Evolutionary conservation across 2,113 vertebrate species (phyloP).

Genomic region (Grammomys dolichurus): DNA sequence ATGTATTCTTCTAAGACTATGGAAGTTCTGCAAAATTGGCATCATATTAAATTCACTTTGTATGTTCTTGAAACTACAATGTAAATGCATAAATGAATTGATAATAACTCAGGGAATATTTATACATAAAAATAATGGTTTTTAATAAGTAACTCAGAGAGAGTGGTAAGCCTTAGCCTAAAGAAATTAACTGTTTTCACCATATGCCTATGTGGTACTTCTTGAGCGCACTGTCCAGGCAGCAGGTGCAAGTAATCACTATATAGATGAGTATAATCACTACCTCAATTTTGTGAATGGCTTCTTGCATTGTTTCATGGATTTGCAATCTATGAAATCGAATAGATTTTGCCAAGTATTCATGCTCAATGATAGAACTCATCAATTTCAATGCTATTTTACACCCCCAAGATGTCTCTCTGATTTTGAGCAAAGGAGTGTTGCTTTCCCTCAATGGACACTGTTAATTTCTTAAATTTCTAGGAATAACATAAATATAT

Average conservation of each 20-base stretch:
- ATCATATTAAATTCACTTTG: conserved; percentile 15
- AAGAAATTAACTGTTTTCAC: conserved; percentile 29
- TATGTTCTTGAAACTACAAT: neutral
- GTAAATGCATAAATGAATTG: conserved; percentile 6
- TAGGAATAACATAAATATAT: conserved; percentile 68
- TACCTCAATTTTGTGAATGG: conserved; percentile 73
- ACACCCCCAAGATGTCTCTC: conserved; percentile 41
- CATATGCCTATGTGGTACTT: neutral
- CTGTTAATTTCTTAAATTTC: conserved; percentile 62
- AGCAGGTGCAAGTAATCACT: conserved; percentile 39
- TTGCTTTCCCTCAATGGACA: neutral
- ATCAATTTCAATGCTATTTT: conserved; percentile 72
- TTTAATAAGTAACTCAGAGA: neutral
- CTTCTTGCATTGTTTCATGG: conserved; percentile 60
- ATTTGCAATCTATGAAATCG: conserved; percentile 79
- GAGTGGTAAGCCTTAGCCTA: neutral
- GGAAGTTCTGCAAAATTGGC: neutral
- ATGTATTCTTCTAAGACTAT: neutral
- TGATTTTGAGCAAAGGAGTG: conserved; percentile 65
- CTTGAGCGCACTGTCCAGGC: neutral
- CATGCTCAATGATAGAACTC: conserved; percentile 73
- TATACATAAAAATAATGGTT: neutral
- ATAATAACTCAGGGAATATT: neutral
- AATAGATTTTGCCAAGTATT: conserved; percentile 78
- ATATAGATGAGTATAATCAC: conserved; percentile 74